Evolutionary conservation across 2,113 vertebrate genomes (phyloP).

Genomic region (Peromyscus polionotus): DNA sequence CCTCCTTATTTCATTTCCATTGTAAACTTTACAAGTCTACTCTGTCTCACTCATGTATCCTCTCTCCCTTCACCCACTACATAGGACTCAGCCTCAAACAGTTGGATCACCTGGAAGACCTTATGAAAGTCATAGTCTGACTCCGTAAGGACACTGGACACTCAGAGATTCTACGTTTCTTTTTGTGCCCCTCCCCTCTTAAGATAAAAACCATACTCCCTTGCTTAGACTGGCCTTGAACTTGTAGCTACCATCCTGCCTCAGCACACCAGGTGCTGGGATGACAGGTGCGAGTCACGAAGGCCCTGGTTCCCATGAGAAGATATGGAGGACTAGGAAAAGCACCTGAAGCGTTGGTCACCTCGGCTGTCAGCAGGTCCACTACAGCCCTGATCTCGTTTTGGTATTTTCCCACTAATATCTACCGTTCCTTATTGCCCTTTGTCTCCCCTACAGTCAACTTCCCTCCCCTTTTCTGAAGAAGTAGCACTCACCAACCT

Average conservation of each 20-base stretch:
- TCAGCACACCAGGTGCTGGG: neutral
- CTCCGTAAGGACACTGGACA: neutral
- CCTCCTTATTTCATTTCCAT: neutral
- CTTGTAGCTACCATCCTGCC: neutral
- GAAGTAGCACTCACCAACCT: neutral
- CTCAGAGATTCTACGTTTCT: neutral
- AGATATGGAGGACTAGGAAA: neutral
- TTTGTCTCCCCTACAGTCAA: neutral
- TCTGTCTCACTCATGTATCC: neutral
- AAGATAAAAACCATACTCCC: neutral
- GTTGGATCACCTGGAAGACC: neutral
- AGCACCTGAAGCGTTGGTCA: neutral
- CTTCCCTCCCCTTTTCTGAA: neutral
- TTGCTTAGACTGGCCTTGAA: neutral
- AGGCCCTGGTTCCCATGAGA: neutral
- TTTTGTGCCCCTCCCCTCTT: neutral
- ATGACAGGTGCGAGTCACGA: neutral
- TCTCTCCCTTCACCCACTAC: no score
- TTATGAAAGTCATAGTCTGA: neutral
- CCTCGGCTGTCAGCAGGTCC: neutral
- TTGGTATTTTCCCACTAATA: neutral
- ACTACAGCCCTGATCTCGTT: neutral
- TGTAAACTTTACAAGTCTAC: neutral
- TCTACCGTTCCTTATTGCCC: neutral
- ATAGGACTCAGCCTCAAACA: neutral